Conservation (phyloP, 2,113 vertebrate genomes). For the Lipotes vexillifer region DNA sequence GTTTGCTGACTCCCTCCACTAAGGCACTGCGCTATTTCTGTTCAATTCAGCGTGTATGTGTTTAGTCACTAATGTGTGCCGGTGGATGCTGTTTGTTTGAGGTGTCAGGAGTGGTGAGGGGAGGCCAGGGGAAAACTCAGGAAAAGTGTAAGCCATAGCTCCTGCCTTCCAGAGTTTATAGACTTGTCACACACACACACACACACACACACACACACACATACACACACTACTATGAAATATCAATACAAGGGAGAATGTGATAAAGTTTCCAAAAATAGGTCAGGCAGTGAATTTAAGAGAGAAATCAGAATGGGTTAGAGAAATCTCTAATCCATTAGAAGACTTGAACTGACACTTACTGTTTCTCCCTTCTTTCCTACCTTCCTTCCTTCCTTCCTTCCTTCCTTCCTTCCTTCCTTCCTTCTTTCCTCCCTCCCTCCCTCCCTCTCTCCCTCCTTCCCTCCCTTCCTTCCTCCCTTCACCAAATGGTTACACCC, state of each 20-base stretch:
- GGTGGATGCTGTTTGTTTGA: neutral
- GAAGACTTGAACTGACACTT: neutral
- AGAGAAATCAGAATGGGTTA: neutral
- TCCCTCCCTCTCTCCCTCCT: too few relatives aligned
- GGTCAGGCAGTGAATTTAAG: neutral
- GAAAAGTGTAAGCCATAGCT: neutral
- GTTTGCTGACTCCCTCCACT: neutral
- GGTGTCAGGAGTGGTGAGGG: neutral
- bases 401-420: neutral
- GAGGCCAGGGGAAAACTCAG: neutral
- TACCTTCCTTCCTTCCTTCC: neutral
- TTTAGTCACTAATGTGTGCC: neutral
- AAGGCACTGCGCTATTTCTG: neutral
- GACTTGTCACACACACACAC: neutral
- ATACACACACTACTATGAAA: neutral
- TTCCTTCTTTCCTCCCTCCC: neutral
- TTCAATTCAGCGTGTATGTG: neutral
- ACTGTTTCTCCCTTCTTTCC: neutral
- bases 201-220: neutral
- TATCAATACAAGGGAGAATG: neutral
- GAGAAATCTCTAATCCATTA: neutral
- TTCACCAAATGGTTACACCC: neutral
- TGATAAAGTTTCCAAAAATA: neutral
- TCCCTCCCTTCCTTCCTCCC: neutral
- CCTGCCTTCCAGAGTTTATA: neutral